Percentiles rank a stretch among this genome's conserved stretches.
Evolutionary conservation across 2,797 vertebrate genomes (phyloP).

Genomic region (Selene dorsalis): DNA sequence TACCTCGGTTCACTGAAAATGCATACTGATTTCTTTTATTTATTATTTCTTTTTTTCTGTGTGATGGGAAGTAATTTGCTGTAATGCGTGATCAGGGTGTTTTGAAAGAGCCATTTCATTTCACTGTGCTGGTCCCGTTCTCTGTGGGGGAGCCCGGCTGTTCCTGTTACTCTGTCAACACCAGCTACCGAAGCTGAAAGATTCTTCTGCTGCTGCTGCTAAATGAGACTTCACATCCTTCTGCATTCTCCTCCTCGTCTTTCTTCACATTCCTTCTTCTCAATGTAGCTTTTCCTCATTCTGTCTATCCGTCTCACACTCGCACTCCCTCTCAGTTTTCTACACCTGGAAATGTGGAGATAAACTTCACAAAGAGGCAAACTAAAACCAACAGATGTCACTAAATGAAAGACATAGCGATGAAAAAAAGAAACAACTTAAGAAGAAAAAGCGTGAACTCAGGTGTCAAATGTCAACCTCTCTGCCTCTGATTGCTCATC

Average conservation of each 20-base stretch:
- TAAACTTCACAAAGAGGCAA: not conserved
- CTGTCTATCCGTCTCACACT: constrained; percentile 12
- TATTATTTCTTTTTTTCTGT: constrained; percentile 64
- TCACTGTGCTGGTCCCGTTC: constrained; percentile 63
- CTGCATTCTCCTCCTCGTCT: constrained; percentile 35
- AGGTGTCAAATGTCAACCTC: constrained; percentile 12
- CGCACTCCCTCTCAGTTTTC: not conserved
- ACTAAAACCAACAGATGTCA: constrained; percentile 43
- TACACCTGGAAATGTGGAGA: constrained; percentile 22
- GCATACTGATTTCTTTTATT: constrained; percentile 77
- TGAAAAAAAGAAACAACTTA: not conserved
- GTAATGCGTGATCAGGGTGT: constrained; percentile 74
- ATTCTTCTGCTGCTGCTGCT: constrained; percentile 50
- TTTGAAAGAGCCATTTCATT: constrained; percentile 74
- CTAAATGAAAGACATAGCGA: not conserved
- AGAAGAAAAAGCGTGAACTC: constrained; percentile 12
- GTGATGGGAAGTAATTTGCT: constrained; percentile 77
- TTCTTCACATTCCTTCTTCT: not conserved
- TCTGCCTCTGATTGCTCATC: constrained; percentile 5
- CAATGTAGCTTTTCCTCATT: constrained; percentile 11
- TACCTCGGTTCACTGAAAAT: constrained; percentile 61
- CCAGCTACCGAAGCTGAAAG: constrained; percentile 61
- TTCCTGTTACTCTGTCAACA: constrained; percentile 70
- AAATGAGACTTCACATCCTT: constrained; percentile 62
- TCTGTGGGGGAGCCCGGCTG: constrained; percentile 66